Evolutionary conservation across 2,113 vertebrate species (phyloP).

Genomic region (Leptobrachium ailaonicum): DNA sequence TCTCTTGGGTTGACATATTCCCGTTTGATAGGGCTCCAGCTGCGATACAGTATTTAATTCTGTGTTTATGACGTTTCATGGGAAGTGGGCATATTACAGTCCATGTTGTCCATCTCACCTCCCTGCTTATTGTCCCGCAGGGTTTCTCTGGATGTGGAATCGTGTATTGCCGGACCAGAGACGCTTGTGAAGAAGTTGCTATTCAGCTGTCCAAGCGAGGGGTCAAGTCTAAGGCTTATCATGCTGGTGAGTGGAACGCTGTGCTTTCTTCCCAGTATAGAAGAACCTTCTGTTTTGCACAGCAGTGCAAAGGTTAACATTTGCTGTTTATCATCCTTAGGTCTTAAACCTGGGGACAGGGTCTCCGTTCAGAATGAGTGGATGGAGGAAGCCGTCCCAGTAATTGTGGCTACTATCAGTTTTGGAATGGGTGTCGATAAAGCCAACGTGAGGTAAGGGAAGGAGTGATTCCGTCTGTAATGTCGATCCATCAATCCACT

Average conservation of each 20-base stretch:
- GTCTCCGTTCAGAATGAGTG: constrained; percentile 85
- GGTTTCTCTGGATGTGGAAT: constrained; percentile 83
- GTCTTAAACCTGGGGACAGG: constrained; percentile 84
- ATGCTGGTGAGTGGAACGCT: constrained; percentile 79
- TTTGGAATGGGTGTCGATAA: constrained; percentile 99
- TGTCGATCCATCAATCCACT: no score
- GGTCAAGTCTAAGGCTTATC: constrained; percentile 85
- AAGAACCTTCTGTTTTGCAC: not conserved
- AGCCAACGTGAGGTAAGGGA: constrained; percentile 84
- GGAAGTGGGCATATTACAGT: no score
- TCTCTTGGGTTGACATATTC: no score
- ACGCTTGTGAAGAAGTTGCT: constrained; percentile 88
- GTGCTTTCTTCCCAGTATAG: not conserved
- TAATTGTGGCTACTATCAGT: constrained; percentile 96
- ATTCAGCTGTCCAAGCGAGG: constrained; percentile 82
- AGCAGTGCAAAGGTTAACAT: not conserved
- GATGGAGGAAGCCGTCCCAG: constrained; percentile 89
- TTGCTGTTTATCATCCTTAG: constrained; percentile 58
- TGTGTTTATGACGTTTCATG: no score
- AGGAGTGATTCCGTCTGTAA: no score
- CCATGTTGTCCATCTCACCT: not conserved
- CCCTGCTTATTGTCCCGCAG: constrained; percentile 51
- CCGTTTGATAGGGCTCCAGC: no score
- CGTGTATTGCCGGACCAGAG: constrained; percentile 93
- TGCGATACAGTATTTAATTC: no score